These are phyloP conservation scores for Cossypha caffra DNA, from an alignment of 2,797 vertebrate genomes.

Conservation along the genomic window DNA sequence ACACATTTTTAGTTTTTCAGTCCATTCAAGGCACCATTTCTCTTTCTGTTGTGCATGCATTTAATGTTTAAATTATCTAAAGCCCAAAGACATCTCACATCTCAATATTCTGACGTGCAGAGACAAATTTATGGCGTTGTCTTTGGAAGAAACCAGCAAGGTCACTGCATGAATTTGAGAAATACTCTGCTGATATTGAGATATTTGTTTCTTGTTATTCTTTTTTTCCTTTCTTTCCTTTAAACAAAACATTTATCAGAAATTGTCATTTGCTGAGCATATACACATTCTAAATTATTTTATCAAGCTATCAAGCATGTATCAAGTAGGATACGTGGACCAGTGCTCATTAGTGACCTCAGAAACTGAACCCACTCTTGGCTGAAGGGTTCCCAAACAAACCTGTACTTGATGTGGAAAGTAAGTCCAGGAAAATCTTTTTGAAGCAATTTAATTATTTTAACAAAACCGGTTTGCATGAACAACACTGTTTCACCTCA, in stretches of 20 bases:
- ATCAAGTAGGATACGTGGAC: not conserved
- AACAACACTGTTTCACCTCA: constrained; percentile 6
- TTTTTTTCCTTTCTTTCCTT: not conserved
- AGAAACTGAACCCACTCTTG: not conserved
- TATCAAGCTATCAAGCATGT: not conserved
- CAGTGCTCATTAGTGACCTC: not conserved
- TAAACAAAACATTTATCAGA: not conserved
- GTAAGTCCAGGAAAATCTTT: not conserved
- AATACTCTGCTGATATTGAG: not conserved
- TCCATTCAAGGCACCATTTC: not conserved
- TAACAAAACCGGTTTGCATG: not conserved
- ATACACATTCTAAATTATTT: not conserved
- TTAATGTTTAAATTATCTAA: not conserved
- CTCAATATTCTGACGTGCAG: not conserved
- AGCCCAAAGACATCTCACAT: not conserved
- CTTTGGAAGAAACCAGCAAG: not conserved
- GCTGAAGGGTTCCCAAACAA: not conserved
- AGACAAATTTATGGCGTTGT: not conserved
- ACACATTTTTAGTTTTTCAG: not conserved
- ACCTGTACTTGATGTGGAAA: not conserved
- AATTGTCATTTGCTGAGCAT: not conserved
- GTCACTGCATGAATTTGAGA: not conserved
- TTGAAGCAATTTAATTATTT: constrained; percentile 1
- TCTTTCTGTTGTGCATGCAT: not conserved
- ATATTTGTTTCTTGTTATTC: not conserved